These are phyloP conservation scores for Drosophila imparisetae DNA, from an alignment of 2,888 invertebrate species.

Conservation along the genomic window DNA sequence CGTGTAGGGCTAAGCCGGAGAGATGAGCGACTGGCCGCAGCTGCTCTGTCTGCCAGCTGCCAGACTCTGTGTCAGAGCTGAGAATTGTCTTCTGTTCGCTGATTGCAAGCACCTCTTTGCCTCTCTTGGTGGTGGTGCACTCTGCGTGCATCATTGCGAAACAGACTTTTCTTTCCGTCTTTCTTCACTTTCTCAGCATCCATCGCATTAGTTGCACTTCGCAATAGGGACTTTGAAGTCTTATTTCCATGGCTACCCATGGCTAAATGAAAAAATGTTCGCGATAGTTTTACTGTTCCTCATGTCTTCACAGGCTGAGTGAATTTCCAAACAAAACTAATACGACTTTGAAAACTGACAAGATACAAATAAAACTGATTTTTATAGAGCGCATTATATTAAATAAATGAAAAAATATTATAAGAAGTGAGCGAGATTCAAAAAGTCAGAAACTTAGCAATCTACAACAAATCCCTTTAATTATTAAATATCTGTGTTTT, in stretches of 20 bases:
- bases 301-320: background rate
- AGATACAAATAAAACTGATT: background rate
- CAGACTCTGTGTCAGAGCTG: constrained; percentile 10
- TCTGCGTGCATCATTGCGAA: constrained; percentile 22
- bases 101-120: background rate
- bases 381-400: background rate
- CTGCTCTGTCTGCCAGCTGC: constrained; percentile 41
- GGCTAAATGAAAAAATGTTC: background rate
- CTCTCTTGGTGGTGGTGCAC: background rate
- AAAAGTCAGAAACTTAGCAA: background rate
- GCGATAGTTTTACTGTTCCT: too few relatives aligned
- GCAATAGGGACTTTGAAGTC: background rate
- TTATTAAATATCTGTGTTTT: background rate
- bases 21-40: constrained; percentile 23
- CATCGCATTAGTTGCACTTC: background rate
- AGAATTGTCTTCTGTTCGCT: constrained; percentile 8
- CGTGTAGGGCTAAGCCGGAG: constrained; percentile 18
- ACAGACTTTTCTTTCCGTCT: background rate
- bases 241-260: too few relatives aligned
- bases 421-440: background rate
- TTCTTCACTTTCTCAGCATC: background rate
- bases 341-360: background rate
- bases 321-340: background rate
- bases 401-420: background rate
- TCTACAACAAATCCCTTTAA: background rate